Base-by-base conservation (phyloP, 2,113 vertebrate genomes). In the Entelurus aequoreus region DNA sequence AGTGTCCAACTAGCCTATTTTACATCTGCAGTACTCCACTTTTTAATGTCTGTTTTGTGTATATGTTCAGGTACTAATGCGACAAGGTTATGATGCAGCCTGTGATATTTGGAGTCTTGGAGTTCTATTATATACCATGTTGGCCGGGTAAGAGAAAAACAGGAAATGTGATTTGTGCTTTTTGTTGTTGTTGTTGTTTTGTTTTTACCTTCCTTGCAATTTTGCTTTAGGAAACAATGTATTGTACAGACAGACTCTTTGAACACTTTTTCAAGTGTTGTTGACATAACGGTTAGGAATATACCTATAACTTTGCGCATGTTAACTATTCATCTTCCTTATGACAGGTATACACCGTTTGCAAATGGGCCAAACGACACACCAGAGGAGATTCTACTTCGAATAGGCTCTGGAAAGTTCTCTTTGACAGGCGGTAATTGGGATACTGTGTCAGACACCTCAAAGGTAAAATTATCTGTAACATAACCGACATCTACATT, bases 321-420 rank as follows among this genome's bases (percentile, higher is more conserved):
- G 21, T 48, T 48, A 36, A 14, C 1, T 44, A 54, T 67, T 3
- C 1, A 37, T 62, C 40, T n/a, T 9, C 49, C 37, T 10, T 14
- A 35, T 42, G 21, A 36, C 87, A 97, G 96, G 71, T 97, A 94
- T 79, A 98, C 95, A 36, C 96, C 95, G 6, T 98, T 98, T 71
- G 94, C 95, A 70, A 97, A 98, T 61, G 95, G 95, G 47, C 94
- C 95, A 68, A 98, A 95, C 48, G 95, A 98, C 85, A 98, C 94
- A 60, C 95, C 95, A 37, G 95, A 98, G 81, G 95, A 99, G 87
- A 97, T 99, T 79, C 87, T 99, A 16, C 88, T 95, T 40, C 92
- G 91, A 63, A 97, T 97, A 86, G 94, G 95, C 69, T 97, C 94
- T 67, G 95, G 96, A 52, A 98, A 97, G 69, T 99, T 98, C 82